These are phyloP conservation scores for Cyclopterus lumpus DNA, from an alignment of 2,797 vertebrate genomes.

Conservation along the genomic window DNA sequence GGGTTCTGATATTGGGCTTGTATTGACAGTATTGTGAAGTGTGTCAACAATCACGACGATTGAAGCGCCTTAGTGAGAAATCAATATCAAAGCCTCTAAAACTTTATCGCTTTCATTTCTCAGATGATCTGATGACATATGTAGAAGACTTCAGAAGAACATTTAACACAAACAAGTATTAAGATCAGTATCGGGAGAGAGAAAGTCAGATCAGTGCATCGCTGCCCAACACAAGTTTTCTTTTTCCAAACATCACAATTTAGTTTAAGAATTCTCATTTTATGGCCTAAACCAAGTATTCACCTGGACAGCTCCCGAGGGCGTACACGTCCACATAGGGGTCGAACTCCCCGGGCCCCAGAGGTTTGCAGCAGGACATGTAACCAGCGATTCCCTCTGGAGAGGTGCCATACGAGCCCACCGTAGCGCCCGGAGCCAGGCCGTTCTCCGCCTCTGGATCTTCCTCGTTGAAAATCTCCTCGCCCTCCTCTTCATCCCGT, in stretches of 20 bases:
- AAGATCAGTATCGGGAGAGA: background rate
- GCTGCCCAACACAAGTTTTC: background rate
- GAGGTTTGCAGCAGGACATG: conserved; percentile 88
- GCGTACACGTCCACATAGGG: conserved; percentile 92
- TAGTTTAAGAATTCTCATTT: background rate
- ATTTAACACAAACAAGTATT: background rate
- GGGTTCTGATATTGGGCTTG: conserved; percentile 6
- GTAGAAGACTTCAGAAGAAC: background rate
- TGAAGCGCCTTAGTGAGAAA: background rate
- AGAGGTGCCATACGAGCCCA: conserved; percentile 89
- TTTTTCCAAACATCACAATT: background rate
- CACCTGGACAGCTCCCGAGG: conserved; percentile 87
- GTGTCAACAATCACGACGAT: background rate
- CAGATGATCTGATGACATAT: background rate
- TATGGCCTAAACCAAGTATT: background rate
- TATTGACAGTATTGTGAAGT: background rate
- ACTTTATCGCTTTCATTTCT: background rate
- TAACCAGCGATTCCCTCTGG: conserved; percentile 91
- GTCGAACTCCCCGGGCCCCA: conserved; percentile 92
- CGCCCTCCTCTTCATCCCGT: conserved; percentile 89
- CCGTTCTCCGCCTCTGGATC: conserved; percentile 82
- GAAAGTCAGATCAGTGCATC: background rate
- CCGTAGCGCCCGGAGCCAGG: conserved; percentile 60
- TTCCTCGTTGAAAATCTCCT: conserved; percentile 84
- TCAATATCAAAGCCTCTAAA: background rate